Evolutionary conservation across 2,888 invertebrate genomes (phyloP), one percentile per base, ranked within the genome.

Genomic region (Orchestes rusci): DNA sequence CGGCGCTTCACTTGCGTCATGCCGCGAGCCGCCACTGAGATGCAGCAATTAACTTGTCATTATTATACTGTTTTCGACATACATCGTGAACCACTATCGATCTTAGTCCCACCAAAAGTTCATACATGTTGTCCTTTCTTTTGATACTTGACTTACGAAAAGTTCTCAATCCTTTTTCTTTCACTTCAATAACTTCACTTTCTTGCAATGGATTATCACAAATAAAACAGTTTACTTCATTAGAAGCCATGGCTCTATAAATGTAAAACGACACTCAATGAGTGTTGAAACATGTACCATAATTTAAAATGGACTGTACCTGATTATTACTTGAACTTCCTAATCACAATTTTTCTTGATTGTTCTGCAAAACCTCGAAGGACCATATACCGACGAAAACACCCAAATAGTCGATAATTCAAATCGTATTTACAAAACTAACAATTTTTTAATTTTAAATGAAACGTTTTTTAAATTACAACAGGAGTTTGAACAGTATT

Each of bases 21-120:
- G n/a, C n/a, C n/a, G n/a, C n/a, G n/a, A n/a, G n/a, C n/a, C n/a
- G n/a, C n/a, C n/a, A n/a, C n/a, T n/a, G n/a, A n/a, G n/a, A n/a
- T n/a, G n/a, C 17, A 17, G 39, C 27, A 4, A 38, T 29, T 13
- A 38, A 16, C 28, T 28, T 38, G 8, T 27, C 28, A 29, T 38
- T 36, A 7, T 3, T 38, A 13, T 38, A 38, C 3, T 16, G 38
- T 38, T 38, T 38, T 4, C 28, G 38, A 29, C 38, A 38, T n/a
- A n/a, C 28, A 4, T 32, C 38, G 19, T 38, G 38, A 3, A 38
- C 28, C 8, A 5, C 19, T 15, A 38, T 16, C 15, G 27, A 29
- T 27, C 10, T 23, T 17, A 15, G 27, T 29, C 4, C 28, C 4
- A 16, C 27, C 27, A 38, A 38, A 4, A 38, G 15, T 32, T 13